Evolutionary conservation across 2,888 invertebrate species (phyloP), one percentile per base, ranked within the genome.

Genomic region (Phaonia tiefii): DNA sequence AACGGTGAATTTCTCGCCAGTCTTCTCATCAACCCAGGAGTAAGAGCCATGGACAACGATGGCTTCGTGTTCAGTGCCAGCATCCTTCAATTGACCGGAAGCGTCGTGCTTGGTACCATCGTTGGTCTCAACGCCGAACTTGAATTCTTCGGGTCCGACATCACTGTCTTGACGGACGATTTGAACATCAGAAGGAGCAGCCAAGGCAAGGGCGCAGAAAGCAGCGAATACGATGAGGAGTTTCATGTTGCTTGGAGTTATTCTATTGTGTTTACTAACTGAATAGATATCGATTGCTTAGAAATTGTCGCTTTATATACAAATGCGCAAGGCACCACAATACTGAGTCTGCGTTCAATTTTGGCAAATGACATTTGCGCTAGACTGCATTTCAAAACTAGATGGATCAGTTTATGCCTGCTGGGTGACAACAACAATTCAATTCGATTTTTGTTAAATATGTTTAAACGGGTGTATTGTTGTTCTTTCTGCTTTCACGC

Each of bases 1-100:
- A 13, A 88, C 83, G 49, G 92, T 92, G 87, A 93, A 93, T 58
- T 92, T 90, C 76, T 92, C 92, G 1, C 93, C 93, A 83, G 63
- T 63, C 71, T 84, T 81, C 44, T 84, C 82, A 77, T 82, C 86
- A 22, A 84, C 65, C 67, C 79, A 86, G 2, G 82, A 77, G 80
- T 60, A 86, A 11, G 83, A 42, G 44, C 87, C 87, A 4, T 76
- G 79, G 1, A 86, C 87, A 13, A 83, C 60, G 2, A 87, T 80
- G n/a, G 80, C 84, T 44, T 83, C 83, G 17, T 75, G 54, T 17
- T 86, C 86, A n/a, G 73, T 56, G 2, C 84, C 85, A n/a, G 75
- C 49, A 65, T 84, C 75, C 71, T 83, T 84, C 31, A 85, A 73
- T 39, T 79, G 39, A 37, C 81, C 86, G 37, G 80, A 65, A 70